Evolutionary conservation across 2,797 vertebrate species (phyloP), one percentile per base, ranked within the genome.

Genomic region (Erithacus rubecula): DNA sequence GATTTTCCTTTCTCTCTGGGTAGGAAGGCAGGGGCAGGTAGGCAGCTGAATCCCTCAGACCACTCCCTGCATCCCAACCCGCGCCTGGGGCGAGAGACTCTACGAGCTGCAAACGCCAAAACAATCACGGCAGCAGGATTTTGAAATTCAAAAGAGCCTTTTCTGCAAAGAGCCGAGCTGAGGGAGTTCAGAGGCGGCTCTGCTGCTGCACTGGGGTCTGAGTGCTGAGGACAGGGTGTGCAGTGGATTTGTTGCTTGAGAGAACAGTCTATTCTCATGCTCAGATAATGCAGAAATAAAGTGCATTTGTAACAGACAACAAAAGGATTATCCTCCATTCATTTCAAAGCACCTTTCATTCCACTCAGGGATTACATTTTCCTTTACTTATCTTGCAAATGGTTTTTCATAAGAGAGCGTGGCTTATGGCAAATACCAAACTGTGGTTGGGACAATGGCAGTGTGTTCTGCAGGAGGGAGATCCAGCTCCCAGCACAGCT

Each of bases 351-450:
- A 96, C 95, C 95, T 96, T 98, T 98, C 98, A 96, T 97, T 96
- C 97, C 95, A 97, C 97, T 96, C 95, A 63, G 96, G 97, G 97
- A 98, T 98, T 98, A 98, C 97, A 97, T 97, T 98, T 98, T 93
- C 97, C 96, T 98, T 98, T 95, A 97, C 97, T 98, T 98, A 98
- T 98, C 97, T 98, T 97, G 97, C 97, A 97, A 97, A 97, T 97
- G 96, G 96, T 96, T 96, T 97, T 97, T 96, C 95, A 36, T 58
- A 97, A 95, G 94, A 96, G 93, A 82, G 29, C 14, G 9, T 80
- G 93, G 97, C 96, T 98, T 96, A 96, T 83, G 94, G 94, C 93
- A 97, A 96, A 96, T 96, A 92, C 85, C 94, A 95, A 97, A 96
- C 92, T 23, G 88, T 65, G 87, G 93, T 58, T 41, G 91, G 96